Evolutionary conservation across 2,113 vertebrate species (phyloP), one percentile per base, ranked within the genome.

Genomic region (Isurus oxyrinchus): DNA sequence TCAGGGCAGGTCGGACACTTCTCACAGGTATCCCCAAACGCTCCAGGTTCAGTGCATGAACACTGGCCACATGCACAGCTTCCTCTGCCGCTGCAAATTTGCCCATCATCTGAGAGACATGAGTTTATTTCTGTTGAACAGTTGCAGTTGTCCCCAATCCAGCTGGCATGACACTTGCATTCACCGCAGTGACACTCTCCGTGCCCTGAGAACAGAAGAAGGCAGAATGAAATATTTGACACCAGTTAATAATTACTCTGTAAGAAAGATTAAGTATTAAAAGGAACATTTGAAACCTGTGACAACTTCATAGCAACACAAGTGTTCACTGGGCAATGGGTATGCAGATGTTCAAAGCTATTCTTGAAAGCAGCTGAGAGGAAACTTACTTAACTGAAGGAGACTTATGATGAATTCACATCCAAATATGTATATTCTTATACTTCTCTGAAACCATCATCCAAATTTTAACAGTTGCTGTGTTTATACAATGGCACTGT

Each of bases 1-100:
- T 99, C 99, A 0, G 99, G 99, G 97, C 99, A 99, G 97, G 99
- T 99, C 67, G 99, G 99, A 96, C 99, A 99, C 96, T 99, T 99
- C 96, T 99, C 98, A 19, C 99, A 99, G 0, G 97, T 98, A 79
- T 99, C 98, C 16, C 99, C 99, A 0, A 99, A 99, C 2, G 99
- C 99, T 1, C 99, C 99, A 0, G 99, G 99, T 97, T 99, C 98
- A 0, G 98, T 98, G 97, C 99, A 99, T 63, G 98, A 99, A 72
- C 99, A 99, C 95, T 97, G 98, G 23, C 99, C 99, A 1, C 99
- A 99, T 96, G 98, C 96, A 0, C 99, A 99, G 97, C 61, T 97
- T 0, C 99, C 99, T 0, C 99, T 97, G 35, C 98, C 98, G 0
- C 98, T 99, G 98, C 99, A 99, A 97, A 99, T 98, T 97, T 98